Evolutionary conservation across 2,113 vertebrate genomes (phyloP).

Genomic region (Genyomyrus donnyi): DNA sequence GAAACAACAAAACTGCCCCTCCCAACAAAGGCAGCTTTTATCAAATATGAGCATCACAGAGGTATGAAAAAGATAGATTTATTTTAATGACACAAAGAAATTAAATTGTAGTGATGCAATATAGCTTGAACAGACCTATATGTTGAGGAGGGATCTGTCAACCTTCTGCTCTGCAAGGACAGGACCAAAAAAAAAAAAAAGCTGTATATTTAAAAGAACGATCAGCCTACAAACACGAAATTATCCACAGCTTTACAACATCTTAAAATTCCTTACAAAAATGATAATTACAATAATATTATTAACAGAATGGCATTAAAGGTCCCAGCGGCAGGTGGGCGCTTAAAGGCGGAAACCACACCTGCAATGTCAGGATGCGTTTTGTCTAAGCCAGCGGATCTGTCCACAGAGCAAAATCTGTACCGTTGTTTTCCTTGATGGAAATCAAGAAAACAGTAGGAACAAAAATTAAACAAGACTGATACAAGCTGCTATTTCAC

Average conservation of each 20-base stretch:
- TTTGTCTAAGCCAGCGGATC: slow-evolving; percentile 47
- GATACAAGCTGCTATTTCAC: background rate
- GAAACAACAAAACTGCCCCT: background rate
- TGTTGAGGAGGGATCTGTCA: background rate
- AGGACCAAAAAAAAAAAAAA: background rate
- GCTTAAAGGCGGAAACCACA: slow-evolving; percentile 65
- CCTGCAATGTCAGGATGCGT: background rate
- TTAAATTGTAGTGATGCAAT: background rate
- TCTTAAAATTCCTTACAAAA: slow-evolving; percentile 42
- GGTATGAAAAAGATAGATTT: slow-evolving; percentile 11
- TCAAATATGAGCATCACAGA: background rate
- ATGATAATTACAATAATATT: slow-evolving; percentile 63
- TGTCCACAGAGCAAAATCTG: slow-evolving; percentile 34
- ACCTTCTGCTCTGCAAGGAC: background rate
- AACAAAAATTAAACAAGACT: background rate
- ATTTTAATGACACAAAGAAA: slow-evolving; percentile 8
- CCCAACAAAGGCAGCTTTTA: background rate
- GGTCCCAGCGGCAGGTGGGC: slow-evolving; percentile 50
- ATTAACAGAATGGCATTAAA: slow-evolving; percentile 2
- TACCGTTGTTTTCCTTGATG: slow-evolving; percentile 15
- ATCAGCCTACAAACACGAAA: slow-evolving; percentile 69
- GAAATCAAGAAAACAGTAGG: background rate
- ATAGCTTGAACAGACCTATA: background rate
- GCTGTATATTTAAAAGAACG: background rate
- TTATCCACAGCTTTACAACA: slow-evolving; percentile 70